Evolutionary conservation across 1,140 invertebrate species (phyloP), one percentile per base, ranked within the genome.

Genomic region (Brachionus angularis): DNA sequence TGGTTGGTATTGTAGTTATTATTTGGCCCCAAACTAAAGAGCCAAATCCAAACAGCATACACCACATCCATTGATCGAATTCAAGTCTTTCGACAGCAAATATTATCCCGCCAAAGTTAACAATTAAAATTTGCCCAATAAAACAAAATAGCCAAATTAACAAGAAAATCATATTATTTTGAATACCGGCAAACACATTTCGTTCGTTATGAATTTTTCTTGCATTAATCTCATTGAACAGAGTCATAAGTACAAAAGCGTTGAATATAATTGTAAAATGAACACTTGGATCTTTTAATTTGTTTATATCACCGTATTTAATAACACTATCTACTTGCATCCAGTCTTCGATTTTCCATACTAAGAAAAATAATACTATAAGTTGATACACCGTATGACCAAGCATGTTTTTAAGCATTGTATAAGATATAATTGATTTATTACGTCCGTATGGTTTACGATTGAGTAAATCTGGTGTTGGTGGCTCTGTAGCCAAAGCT

Each of bases 251-350:
- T 55, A 99, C 96, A 84, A 99, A 98, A 16, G 94, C 91, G 84
- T 99, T 98, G 85, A 99, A 99, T 78, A 98, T 96, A 77, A 98
- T 89, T 7, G 96, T 99, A 83, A 98, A 98, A 84, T 99, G 96
- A 83, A 93, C 88, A 46, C 91, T 89, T 33, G 93, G 92, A 73
- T 88, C 88, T 23, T 88, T 82, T 76, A 87, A 86, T 29, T 42
- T 36, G 27, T 29, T 39, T 39, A 75, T 77, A 58, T 72, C 77
- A 72, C 44, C 74, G 53, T 46, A 67, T 10, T 87, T 85, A 70
- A 67, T 50, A 14, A 93, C 93, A 73, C 88, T 88, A 74, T 95
- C 91, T 83, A 98, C 96, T 82, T 93, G 91, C 75, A 98, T 86
- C 76, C 96, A 81, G 75, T 85, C 83, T 78, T 94, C 88, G 77